phyloP scores from a whole-genome alignment of 2,113 vertebrate species.

The Xerus inauris region DNA sequence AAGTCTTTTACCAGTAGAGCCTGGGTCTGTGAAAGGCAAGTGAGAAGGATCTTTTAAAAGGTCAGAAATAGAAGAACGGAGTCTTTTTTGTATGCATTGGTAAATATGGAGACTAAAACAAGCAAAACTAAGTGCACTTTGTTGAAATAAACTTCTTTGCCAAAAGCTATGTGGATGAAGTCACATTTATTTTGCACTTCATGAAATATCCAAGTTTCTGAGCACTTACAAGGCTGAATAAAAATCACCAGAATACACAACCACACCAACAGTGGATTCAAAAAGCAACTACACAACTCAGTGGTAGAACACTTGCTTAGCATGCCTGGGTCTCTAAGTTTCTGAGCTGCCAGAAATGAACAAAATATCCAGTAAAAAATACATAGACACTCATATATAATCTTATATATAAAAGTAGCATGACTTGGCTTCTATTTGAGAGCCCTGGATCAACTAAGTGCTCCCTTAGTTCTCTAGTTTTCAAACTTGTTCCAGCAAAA shows the following conservation, averaged over 20 bases:
- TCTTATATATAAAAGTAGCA: background rate
- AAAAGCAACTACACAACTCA: background rate
- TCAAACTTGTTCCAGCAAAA: background rate
- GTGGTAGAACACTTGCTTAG: background rate
- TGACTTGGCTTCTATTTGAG: conserved; percentile 1
- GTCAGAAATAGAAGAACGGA: background rate
- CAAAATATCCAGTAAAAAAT: background rate
- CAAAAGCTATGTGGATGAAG: background rate
- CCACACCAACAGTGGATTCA: background rate
- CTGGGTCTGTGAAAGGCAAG: conserved; percentile 68
- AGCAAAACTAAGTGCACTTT: conserved; percentile 36
- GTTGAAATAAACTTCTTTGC: conserved; percentile 17
- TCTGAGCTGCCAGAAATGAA: background rate
- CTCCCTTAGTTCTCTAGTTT: background rate
- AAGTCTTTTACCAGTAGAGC: conserved; percentile 39
- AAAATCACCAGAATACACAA: background rate
- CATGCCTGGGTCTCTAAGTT: background rate
- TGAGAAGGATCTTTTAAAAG: conserved; percentile 4
- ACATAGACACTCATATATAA: background rate
- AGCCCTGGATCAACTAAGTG: background rate
- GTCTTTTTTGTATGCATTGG: background rate
- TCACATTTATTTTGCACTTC: conserved; percentile 45
- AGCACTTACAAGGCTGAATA: background rate
- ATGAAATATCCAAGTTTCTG: conserved; percentile 4
- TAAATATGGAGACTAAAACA: conserved; percentile 5